Evolutionary conservation across 64 coral and sea anemone species (phyloP).

Genomic region (Pocillopora damicornis): DNA sequence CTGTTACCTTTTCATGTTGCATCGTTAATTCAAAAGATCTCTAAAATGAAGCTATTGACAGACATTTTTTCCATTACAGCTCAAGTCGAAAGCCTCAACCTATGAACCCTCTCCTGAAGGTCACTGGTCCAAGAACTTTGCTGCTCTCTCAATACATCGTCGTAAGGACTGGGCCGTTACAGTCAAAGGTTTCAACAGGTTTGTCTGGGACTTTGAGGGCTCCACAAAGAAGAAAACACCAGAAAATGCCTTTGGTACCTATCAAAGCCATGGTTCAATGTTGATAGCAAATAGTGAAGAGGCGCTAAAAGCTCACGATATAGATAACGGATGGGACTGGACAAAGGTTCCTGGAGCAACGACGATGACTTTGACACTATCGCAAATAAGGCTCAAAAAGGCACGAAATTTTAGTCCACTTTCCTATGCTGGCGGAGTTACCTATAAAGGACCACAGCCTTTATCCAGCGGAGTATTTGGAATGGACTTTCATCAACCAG

Average conservation of each 20-base stretch:
- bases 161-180: constrained; percentile 52
- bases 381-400: neutral
- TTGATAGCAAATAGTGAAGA: constrained; percentile 69
- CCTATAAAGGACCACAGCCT: neutral
- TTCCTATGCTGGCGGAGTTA: constrained; percentile 37
- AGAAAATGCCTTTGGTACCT: constrained; percentile 47
- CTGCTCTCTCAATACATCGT: constrained; percentile 47
- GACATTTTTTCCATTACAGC: neutral
- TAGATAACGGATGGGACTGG: constrained; percentile 66
- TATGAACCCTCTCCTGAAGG: constrained; percentile 14
- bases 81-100: neutral
- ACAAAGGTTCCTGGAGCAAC: constrained; percentile 57
- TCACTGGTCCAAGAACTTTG: constrained; percentile 50
- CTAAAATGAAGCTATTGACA: no score
- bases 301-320: constrained; percentile 28
- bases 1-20: no score
- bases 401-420: constrained; percentile 34
- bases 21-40: no score
- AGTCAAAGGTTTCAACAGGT: constrained; percentile 50
- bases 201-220: constrained; percentile 46
- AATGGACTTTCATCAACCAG: constrained; percentile 49
- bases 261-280: constrained; percentile 43
- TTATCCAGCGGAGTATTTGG: constrained; percentile 50
- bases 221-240: neutral
- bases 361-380: neutral